phyloP scores from a whole-genome alignment of 2,113 vertebrate genomes.

The Strigops habroptila region DNA sequence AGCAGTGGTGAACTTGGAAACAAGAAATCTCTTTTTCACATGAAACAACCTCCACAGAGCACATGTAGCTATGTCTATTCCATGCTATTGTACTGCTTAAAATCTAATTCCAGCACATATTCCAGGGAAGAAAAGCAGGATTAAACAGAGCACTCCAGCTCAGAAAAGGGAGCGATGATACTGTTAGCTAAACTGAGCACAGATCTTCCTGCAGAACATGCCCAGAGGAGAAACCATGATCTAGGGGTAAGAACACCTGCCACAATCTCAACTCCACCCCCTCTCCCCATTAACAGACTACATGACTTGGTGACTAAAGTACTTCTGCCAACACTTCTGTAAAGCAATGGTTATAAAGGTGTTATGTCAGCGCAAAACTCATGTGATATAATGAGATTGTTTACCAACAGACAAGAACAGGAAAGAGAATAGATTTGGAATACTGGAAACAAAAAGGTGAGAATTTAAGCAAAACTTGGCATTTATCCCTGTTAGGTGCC shows the following conservation, averaged over 20 bases:
- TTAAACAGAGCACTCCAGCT: background rate
- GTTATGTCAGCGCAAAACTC: background rate
- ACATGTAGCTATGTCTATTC: accelerated
- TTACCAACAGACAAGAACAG: background rate
- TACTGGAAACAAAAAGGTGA: background rate
- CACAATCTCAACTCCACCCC: background rate
- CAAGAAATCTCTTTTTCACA: background rate
- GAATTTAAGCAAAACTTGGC: background rate
- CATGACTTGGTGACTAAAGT: background rate
- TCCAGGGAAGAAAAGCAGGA: background rate
- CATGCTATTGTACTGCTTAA: background rate
- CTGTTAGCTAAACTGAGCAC: background rate
- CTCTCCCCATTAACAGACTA: background rate
- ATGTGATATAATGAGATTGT: background rate
- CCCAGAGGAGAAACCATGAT: background rate
- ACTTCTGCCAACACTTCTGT: background rate
- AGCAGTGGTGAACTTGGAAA: background rate
- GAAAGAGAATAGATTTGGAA: background rate
- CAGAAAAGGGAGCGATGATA: background rate
- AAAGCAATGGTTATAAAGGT: background rate
- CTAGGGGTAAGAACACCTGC: background rate
- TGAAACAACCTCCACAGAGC: background rate
- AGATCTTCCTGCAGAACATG: background rate
- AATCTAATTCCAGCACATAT: background rate
- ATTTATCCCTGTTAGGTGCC: background rate